phyloP scores from a whole-genome alignment of 2,797 vertebrate species.

The Telmatherina bonti region DNA sequence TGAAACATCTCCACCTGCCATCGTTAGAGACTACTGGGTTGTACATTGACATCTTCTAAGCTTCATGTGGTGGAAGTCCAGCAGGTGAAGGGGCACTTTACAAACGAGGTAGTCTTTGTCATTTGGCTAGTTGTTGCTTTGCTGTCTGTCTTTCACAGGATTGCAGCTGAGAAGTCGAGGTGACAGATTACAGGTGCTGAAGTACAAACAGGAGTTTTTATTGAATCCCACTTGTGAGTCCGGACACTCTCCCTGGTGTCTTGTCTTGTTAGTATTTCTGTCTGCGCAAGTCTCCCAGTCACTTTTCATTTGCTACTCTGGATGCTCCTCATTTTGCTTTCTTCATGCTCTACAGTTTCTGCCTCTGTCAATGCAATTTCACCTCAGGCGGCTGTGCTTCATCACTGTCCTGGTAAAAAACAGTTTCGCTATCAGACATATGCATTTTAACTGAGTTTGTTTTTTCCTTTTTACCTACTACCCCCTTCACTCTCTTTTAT shows the following conservation, averaged over 20 bases:
- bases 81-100: conserved; percentile 1
- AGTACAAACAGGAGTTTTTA: conserved; percentile 16
- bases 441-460: conserved; percentile 10
- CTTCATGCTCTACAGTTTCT: conserved; percentile 31
- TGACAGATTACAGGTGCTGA: conserved; percentile 37
- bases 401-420: conserved; percentile 32
- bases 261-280: conserved; percentile 40
- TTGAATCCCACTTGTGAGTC: conserved; percentile 30
- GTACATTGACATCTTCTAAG: not conserved
- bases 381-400: conserved; percentile 22
- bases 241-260: conserved; percentile 43
- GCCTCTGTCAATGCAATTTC: conserved; percentile 39
- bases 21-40: not conserved
- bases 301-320: conserved; percentile 52
- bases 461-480: not conserved
- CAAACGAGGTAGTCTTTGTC: conserved; percentile 1
- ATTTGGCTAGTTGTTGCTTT: not conserved
- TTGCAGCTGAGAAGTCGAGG: conserved; percentile 15
- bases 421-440: conserved; percentile 17
- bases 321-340: conserved; percentile 25
- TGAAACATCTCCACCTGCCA: not conserved
- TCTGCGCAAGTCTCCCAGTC: conserved; percentile 38
- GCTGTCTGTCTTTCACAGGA: not conserved
- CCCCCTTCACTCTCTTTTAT: not conserved
- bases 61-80: no score